Evolutionary conservation across 2,888 invertebrate species (phyloP).

Genomic region (Cerastis rubricosa): DNA sequence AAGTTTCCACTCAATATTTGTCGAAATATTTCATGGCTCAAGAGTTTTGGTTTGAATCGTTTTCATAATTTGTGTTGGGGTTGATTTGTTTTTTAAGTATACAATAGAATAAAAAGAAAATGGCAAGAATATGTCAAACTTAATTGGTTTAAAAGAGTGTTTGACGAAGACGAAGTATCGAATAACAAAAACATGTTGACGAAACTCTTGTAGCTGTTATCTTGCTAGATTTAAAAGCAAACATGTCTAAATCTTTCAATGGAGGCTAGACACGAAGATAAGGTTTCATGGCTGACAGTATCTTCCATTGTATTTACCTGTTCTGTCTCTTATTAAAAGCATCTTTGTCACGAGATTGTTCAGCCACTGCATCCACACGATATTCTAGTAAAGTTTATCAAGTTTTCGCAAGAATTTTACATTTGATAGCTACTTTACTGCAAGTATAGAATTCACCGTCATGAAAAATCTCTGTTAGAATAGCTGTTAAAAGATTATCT

Average conservation of each 20-base stretch:
- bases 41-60: conserved; percentile 68
- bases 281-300: not conserved
- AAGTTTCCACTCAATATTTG: conserved; percentile 83
- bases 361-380: not conserved
- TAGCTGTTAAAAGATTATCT: not conserved
- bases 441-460: not conserved
- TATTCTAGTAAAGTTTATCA: not conserved
- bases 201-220: not conserved
- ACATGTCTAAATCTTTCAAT: not conserved
- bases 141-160: not conserved
- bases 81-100: conserved; percentile 5
- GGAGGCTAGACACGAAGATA: not conserved
- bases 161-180: not conserved
- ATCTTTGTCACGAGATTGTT: not conserved
- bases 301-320: not conserved
- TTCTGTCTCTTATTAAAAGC: not conserved
- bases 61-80: conserved; percentile 34
- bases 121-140: not conserved
- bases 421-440: not conserved
- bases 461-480: not conserved
- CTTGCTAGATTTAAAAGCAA: not conserved
- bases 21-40: conserved; percentile 84
- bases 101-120: not conserved
- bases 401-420: not conserved
- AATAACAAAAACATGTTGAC: not conserved